A percentile compares a stretch with the other conserved stretches of the same genome.
Evolutionary conservation across 2,113 vertebrate genomes (phyloP).

Genomic region (Semnopithecus entellus): DNA sequence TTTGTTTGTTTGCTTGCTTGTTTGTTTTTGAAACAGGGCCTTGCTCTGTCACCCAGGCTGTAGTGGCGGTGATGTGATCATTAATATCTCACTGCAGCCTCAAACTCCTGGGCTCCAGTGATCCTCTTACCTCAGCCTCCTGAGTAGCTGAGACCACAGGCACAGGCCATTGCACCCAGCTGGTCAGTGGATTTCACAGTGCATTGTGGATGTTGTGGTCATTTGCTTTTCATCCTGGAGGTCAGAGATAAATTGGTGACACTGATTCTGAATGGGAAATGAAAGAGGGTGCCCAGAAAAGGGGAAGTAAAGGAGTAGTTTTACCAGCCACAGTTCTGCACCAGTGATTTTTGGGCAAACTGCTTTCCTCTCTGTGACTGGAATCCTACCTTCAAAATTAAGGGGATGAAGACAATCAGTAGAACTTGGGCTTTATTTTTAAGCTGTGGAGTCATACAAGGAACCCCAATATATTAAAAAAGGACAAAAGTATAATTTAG

Average conservation of each 20-base stretch:
- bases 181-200: too few relatives aligned
- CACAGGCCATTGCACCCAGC: too few relatives aligned
- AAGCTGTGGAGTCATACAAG: background rate
- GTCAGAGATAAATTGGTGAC: background rate
- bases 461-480: background rate
- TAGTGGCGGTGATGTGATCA: too few relatives aligned
- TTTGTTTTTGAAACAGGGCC: too few relatives aligned
- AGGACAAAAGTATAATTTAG: background rate
- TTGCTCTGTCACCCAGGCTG: too few relatives aligned
- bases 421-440: background rate
- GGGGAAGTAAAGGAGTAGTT: fast-evolving
- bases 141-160: too few relatives aligned
- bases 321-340: background rate
- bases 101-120: too few relatives aligned
- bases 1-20: too few relatives aligned
- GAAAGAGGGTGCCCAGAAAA: too few relatives aligned
- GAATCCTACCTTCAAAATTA: background rate
- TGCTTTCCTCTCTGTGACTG: background rate
- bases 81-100: too few relatives aligned
- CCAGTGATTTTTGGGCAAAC: background rate
- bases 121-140: too few relatives aligned
- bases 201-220: background rate
- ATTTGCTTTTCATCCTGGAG: background rate
- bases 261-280: background rate
- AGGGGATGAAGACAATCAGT: background rate